Conservation (phyloP, 2,113 vertebrate genomes). For the Coptodon bakossiorum region DNA sequence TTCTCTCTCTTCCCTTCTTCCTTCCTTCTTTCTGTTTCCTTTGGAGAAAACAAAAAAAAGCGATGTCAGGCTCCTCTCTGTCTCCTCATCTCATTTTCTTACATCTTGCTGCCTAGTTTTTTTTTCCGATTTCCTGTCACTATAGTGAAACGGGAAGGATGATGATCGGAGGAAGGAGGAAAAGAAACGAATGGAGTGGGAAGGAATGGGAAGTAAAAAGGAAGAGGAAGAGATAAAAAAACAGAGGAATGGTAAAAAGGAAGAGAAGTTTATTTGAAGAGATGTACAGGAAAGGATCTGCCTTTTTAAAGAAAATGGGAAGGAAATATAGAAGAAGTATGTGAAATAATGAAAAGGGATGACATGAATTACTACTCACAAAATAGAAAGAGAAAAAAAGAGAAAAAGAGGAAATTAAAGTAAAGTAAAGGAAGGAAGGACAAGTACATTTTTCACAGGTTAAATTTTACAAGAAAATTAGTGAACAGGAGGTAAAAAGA, state of each 20-base stretch:
- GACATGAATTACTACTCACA: too few relatives aligned
- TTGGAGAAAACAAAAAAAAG: not conserved
- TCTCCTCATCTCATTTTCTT: not conserved
- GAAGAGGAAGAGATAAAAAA: not conserved
- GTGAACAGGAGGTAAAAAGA: not conserved
- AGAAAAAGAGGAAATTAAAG: not conserved
- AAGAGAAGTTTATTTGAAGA: not conserved
- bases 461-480: not conserved
- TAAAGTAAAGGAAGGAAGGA: not conserved
- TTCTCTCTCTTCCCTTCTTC: not conserved
- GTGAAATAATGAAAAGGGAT: not conserved
- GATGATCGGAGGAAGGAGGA: not conserved
- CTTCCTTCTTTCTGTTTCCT: not conserved
- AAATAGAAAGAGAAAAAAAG: not conserved
- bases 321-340: not conserved
- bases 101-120: not conserved
- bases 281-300: not conserved
- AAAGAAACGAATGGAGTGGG: not conserved
- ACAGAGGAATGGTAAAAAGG: not conserved
- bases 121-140: conserved; percentile 34
- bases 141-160: not conserved
- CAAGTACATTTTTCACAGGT: not conserved
- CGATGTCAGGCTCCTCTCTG: not conserved
- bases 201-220: not conserved
- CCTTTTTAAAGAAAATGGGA: not conserved